These are phyloP conservation scores for Fragum whitleyi DNA, from an alignment of 2,888 invertebrate species.

Conservation along the genomic window DNA sequence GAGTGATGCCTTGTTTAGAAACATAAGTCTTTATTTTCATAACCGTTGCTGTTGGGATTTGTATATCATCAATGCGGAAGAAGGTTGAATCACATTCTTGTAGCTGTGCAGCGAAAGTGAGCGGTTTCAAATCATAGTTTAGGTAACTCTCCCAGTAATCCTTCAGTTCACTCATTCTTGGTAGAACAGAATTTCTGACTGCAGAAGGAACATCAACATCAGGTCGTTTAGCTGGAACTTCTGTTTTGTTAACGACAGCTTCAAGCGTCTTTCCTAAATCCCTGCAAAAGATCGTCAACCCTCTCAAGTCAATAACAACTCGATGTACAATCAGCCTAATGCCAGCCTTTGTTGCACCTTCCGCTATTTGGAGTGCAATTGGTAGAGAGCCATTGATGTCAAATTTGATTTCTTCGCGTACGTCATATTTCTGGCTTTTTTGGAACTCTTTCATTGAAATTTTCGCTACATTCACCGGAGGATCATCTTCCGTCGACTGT, in stretches of 20 bases:
- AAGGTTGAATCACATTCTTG: conserved; percentile 17
- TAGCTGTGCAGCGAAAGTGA: conserved; percentile 25
- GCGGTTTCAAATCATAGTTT: conserved; percentile 29
- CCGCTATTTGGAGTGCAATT: conserved; percentile 43
- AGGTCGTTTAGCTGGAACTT: conserved; percentile 37
- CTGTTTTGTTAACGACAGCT: conserved; percentile 26
- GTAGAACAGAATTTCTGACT: conserved; percentile 24
- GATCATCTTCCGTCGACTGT: conserved; percentile 15
- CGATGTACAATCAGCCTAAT: conserved; percentile 44
- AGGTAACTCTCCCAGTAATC: conserved; percentile 39
- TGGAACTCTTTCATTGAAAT: conserved; percentile 40
- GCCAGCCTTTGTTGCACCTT: conserved; percentile 27
- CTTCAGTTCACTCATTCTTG: conserved; percentile 39
- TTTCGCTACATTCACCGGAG: conserved; percentile 33
- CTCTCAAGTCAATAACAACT: conserved; percentile 36
- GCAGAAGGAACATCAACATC: conserved; percentile 28
- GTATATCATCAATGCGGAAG: conserved; percentile 30
- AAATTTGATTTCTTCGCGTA: conserved; percentile 33
- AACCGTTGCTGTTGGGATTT: conserved; percentile 26
- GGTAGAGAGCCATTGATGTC: conserved; percentile 47
- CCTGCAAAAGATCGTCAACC: conserved; percentile 40
- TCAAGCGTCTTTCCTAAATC: conserved; percentile 45
- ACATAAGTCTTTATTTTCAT: conserved; percentile 24
- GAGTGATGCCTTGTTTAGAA: conserved; percentile 24
- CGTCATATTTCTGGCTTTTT: conserved; percentile 25